Evolutionary conservation across 2,113 vertebrate genomes (phyloP).

Genomic region (Oreochromis niloticus): DNA sequence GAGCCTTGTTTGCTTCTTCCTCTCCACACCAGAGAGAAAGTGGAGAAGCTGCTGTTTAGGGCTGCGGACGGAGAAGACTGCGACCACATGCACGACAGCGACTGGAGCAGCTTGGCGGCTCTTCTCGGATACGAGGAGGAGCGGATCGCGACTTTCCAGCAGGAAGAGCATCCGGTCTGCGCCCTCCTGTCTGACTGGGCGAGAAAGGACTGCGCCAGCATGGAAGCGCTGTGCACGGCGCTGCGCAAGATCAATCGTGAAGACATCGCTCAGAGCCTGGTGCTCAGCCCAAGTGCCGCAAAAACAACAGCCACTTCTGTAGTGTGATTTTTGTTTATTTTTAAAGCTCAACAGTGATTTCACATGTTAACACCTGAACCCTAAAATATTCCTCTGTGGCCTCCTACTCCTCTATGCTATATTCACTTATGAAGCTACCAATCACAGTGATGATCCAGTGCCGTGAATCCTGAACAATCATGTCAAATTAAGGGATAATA

Average conservation of each 20-base stretch:
- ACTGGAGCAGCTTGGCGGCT: constrained; percentile 86
- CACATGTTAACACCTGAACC: neutral
- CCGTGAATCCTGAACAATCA: neutral
- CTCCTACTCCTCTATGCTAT: neutral
- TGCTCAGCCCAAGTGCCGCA: constrained; percentile 54
- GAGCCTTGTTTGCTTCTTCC: constrained; percentile 78
- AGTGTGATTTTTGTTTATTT: constrained; percentile 70
- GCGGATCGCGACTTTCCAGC: constrained; percentile 83
- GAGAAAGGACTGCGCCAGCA: constrained; percentile 83
- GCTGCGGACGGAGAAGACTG: constrained; percentile 49
- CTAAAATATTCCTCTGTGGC: neutral
- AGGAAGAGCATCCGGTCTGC: constrained; percentile 78
- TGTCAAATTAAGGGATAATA: neutral
- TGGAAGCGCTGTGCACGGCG: constrained; percentile 81
- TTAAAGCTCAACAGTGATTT: neutral
- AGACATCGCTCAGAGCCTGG: constrained; percentile 87
- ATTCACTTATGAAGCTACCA: neutral
- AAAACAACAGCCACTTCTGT: constrained; percentile 89
- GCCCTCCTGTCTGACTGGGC: constrained; percentile 89
- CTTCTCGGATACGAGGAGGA: constrained; percentile 91
- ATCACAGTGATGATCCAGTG: neutral
- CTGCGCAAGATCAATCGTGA: constrained; percentile 87
- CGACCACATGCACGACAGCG: constrained; percentile 76
- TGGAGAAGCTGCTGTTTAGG: constrained; percentile 85
- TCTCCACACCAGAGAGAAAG: constrained; percentile 83